Evolutionary conservation across 2,797 vertebrate species (phyloP), one percentile per base, ranked within the genome.

Genomic region (Smutsia gigantea): DNA sequence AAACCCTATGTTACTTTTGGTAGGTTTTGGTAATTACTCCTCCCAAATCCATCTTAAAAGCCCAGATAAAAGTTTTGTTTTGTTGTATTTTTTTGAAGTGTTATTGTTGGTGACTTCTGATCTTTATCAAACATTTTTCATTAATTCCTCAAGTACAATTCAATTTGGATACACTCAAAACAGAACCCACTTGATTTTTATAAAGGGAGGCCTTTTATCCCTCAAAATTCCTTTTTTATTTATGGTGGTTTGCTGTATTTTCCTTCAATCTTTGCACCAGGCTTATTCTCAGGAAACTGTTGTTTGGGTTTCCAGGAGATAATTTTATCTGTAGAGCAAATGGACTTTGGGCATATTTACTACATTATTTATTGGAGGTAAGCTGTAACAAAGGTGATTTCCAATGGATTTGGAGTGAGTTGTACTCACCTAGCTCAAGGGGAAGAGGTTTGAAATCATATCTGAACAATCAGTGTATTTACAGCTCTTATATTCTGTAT

Each of bases 161-260:
- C n/a, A 85, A 61, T 92, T 82, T 78, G 31, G n/a, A 37, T 93
- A 61, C 11, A 75, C 25, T 93, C 10, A 91, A 92, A 95, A 83
- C 13, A 72, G 59, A 83, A 53, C 46, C 4, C 31, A 23, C n/a
- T 88, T 27, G 31, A 14, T 78, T 95, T 95, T 93, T 75, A 78
- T 86, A 88, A 82, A 86, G 4, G 19, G 57, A 90, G 86, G 55
- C 4, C 37, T 82, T 59, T 17, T 29, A 85, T 39, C 1, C 21
- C 55, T 74, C 59, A 82, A 94, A 85, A 69, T 88, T 90, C 9
- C n/a, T 4, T 93, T 92, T 95, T 93, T 72, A 91, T 53, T 96
- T 93, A 39, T 19, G 25, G 15, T 61, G 21, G 8, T 85, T 94
- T 89, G 57, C 14, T 79, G 15, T 69, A 59, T 55, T 93, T 89